Base-by-base conservation (phyloP, 2,113 vertebrate genomes). In the Fregetta grallaria region DNA sequence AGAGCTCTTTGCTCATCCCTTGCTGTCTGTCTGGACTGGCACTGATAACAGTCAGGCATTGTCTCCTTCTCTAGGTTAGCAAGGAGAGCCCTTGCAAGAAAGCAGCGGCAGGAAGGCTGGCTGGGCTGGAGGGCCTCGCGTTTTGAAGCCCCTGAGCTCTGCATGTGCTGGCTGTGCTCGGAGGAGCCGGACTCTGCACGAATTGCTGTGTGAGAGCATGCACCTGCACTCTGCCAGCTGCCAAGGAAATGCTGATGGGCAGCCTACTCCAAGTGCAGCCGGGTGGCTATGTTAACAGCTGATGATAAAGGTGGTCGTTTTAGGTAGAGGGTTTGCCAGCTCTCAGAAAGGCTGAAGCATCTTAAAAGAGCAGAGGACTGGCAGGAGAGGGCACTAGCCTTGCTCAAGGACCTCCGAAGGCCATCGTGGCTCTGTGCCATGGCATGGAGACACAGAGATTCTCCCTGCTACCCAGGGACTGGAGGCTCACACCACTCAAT, bases 381-480 rank as follows among this genome's bases (percentile, higher is more conserved):
- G 4, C 23, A 87, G 62, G 50, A 92, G 30, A 47, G 42, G 19
- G 8, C 53, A 38, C 12, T 42, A 80, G 13, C 29, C 47, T 86
- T 77, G 22, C 30, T 72, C 11, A n/a, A 38, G 15, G 36, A 27
- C 17, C 22, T 52, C 36, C 3, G 1, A 71, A 67, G 29, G 27
- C 17, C 1, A 0, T 34, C 3, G 3, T 63, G 44, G 14, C 47
- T 71, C 40, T 4, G 1, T 55, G 53, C 36, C 12, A 4, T 38
- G 26, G 29, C 5, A 3, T 7, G 27, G 25, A 47, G 15, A 40
- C 27, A 40, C 27, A 59, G 56, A 89, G 25, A 11, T 84, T 45
- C 9, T 9, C 20, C 20, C 11, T 77, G 29, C 75, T 52, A 4
- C 45, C 11, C 12, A 19, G 23, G 29, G 40, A 13, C 27, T 34